These are phyloP conservation scores for Listronotus bonariensis DNA, from an alignment of 1,140 invertebrate species.

Conservation along the genomic window DNA sequence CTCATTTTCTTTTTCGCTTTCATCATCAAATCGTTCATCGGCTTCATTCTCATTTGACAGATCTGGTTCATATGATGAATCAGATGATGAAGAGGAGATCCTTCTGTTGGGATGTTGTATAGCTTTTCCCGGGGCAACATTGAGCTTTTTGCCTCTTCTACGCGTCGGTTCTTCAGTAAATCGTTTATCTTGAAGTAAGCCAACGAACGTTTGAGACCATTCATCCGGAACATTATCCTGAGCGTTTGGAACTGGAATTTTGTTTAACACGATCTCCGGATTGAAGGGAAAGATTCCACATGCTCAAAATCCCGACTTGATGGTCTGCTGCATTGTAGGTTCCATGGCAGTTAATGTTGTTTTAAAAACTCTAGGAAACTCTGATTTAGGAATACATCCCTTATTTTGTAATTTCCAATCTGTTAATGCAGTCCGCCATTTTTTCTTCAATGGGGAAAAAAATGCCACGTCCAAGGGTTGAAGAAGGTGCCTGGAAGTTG, in stretches of 20 bases:
- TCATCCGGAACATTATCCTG: not conserved
- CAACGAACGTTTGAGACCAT: not conserved
- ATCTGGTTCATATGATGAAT: no score
- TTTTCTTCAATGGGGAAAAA: no score
- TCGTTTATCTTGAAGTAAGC: no score
- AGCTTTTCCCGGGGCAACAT: not conserved
- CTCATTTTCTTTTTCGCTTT: no score
- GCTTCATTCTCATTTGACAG: no score
- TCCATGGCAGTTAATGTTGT: not conserved
- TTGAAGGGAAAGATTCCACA: not conserved
- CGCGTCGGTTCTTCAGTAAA: not conserved
- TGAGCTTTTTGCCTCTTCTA: constrained; percentile 2
- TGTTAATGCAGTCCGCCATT: no score
- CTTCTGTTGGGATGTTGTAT: no score
- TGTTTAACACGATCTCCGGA: not conserved
- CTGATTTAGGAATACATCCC: not conserved
- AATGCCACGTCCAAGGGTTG: not conserved
- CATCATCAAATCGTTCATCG: no score
- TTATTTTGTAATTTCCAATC: no score
- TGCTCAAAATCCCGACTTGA: no score
- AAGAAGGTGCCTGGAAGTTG: not conserved
- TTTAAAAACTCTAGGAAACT: not conserved
- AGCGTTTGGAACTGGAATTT: not conserved
- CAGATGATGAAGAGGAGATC: no score
- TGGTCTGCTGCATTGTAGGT: not conserved